Conservation (phyloP, 92 coral and sea anemone genomes). For the Parazoanthus darwini region DNA sequence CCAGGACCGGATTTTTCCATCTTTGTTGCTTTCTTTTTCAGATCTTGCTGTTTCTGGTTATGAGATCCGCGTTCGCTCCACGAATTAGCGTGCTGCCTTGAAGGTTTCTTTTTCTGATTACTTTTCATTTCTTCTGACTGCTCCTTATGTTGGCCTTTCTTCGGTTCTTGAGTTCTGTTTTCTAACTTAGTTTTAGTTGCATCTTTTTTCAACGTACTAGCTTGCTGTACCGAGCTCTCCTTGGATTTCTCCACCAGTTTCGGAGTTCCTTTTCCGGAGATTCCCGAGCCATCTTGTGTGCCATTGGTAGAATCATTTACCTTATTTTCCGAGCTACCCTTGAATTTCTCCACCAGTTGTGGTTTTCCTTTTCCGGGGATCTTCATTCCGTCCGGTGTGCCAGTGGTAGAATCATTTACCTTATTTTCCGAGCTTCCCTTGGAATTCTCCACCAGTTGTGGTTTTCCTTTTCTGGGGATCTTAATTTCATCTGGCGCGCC, state of each 20-base stretch:
- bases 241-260: neutral
- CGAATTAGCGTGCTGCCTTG: slow-evolving; percentile 31
- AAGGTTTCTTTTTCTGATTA: neutral
- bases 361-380: neutral
- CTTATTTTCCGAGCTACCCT: neutral
- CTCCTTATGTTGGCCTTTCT: neutral
- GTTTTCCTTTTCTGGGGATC: neutral
- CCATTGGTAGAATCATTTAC: neutral
- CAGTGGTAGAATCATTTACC: neutral
- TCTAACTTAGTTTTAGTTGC: neutral
- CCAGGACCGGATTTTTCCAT: neutral
- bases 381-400: neutral
- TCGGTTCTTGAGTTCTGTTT: neutral
- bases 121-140: neutral
- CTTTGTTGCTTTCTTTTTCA: neutral
- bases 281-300: neutral
- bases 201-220: neutral
- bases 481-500: neutral
- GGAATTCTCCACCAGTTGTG: neutral
- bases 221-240: neutral
- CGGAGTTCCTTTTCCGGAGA: neutral
- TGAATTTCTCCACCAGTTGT: neutral
- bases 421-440: neutral
- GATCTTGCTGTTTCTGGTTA: neutral
- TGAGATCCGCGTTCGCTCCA: slow-evolving; percentile 25